Evolutionary conservation across 2,113 vertebrate species (phyloP).

Genomic region (Elanoides forficatus): DNA sequence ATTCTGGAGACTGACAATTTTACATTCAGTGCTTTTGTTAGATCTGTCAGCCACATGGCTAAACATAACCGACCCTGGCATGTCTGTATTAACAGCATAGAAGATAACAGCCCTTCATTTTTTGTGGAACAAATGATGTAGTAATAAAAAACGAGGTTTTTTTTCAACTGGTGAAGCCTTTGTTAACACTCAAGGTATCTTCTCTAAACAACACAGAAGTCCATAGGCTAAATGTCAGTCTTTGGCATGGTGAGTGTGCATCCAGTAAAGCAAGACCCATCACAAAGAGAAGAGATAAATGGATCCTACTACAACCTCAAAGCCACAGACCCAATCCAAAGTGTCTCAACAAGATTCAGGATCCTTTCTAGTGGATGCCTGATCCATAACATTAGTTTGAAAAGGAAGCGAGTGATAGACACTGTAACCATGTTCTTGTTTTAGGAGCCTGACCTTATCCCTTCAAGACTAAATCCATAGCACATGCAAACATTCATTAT

Average conservation of each 20-base stretch:
- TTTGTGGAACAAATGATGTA: neutral
- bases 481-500: neutral
- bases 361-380: neutral
- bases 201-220: neutral
- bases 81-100: neutral
- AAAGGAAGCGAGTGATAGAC: neutral
- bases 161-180: neutral
- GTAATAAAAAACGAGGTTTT: neutral
- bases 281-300: neutral
- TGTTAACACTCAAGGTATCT: neutral
- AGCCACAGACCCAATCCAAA: neutral
- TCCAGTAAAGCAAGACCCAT: neutral
- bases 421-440: neutral
- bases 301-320: neutral
- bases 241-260: neutral
- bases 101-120: neutral
- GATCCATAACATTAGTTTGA: neutral
- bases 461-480: neutral
- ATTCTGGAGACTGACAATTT: neutral
- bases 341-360: neutral
- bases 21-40: neutral
- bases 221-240: neutral
- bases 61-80: neutral
- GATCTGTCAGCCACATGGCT: neutral
- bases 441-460: neutral